Evolutionary conservation across 2,797 vertebrate species (phyloP).

Genomic region (Podarcis lilfordi): DNA sequence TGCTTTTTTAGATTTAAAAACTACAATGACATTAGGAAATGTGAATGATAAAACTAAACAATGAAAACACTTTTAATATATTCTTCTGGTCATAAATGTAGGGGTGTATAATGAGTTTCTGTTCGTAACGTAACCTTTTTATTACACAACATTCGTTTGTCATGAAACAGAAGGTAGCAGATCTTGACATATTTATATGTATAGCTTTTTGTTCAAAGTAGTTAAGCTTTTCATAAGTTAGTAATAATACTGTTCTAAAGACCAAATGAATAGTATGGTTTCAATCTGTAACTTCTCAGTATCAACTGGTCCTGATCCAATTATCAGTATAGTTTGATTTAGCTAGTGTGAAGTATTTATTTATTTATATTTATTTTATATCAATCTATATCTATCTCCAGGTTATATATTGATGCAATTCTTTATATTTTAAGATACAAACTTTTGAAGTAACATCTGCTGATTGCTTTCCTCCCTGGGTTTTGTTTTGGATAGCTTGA

Average conservation of each 20-base stretch:
- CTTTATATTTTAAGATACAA: background rate
- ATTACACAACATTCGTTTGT: background rate
- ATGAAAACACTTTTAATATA: background rate
- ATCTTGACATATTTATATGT: background rate
- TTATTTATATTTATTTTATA: no score
- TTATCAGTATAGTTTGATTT: background rate
- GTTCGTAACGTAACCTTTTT: background rate
- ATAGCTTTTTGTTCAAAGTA: background rate
- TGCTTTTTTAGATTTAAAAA: background rate
- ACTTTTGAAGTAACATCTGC: conserved; percentile 1
- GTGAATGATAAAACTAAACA: background rate
- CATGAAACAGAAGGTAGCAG: background rate
- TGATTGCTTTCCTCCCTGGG: conserved; percentile 38
- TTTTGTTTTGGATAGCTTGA: conserved; percentile 86
- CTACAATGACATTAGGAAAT: background rate
- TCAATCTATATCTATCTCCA: no score
- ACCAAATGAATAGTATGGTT: background rate
- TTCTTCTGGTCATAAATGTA: background rate
- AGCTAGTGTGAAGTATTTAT: background rate
- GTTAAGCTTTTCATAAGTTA: background rate
- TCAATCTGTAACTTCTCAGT: background rate
- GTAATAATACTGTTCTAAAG: background rate
- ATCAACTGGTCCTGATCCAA: background rate
- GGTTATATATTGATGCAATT: no score
- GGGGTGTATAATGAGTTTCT: background rate